phyloP scores from a whole-genome alignment of 2,113 vertebrate genomes.

The Rhineura floridana region DNA sequence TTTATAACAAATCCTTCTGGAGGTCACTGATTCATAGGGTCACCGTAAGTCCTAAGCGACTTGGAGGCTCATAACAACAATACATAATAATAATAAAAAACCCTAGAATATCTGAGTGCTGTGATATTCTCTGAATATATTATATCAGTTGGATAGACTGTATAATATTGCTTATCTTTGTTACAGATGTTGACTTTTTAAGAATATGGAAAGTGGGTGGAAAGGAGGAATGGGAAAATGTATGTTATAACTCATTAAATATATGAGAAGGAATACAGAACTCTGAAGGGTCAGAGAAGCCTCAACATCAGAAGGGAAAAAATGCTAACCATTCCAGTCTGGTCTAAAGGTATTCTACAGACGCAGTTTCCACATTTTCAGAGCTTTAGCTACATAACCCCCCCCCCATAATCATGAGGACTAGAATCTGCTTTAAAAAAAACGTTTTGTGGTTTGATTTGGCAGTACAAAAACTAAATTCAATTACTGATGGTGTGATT shows the following conservation, averaged over 20 bases:
- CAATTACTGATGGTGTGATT: not conserved
- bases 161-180: not conserved
- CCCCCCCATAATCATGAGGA: not conserved
- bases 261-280: not conserved
- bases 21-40: too few relatives aligned
- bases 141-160: not conserved
- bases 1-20: too few relatives aligned
- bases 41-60: too few relatives aligned
- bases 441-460: not conserved
- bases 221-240: not conserved
- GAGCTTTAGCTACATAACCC: not conserved
- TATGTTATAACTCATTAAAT: not conserved
- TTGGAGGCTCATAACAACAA: too few relatives aligned
- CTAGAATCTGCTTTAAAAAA: not conserved
- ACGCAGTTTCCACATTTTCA: not conserved
- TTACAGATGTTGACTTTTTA: not conserved
- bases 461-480: not conserved
- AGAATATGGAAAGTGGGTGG: not conserved
- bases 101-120: not conserved
- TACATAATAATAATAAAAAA: too few relatives aligned
- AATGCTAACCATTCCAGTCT: not conserved
- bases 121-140: not conserved
- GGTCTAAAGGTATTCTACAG: too few relatives aligned
- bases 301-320: not conserved
- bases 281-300: not conserved